Conservation (phyloP, 2,888 invertebrate genomes). For the Dryobotodes eremita region DNA sequence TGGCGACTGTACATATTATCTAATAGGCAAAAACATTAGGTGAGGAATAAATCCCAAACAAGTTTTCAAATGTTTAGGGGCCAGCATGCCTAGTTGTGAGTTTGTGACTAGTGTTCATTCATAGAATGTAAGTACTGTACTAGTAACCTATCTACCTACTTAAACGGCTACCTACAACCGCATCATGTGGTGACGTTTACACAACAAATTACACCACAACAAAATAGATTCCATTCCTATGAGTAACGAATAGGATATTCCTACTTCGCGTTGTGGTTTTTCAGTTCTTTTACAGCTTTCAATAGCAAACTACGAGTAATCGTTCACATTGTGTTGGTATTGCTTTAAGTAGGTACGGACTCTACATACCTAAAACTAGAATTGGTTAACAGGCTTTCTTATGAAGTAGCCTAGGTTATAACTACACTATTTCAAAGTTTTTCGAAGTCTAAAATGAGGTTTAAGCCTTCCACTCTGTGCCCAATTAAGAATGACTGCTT, state of each 20-base stretch:
- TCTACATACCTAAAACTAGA: neutral
- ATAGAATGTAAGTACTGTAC: slow-evolving; percentile 8
- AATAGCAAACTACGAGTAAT: neutral
- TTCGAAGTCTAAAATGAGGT: neutral
- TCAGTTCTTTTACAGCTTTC: neutral
- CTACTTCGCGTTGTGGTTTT: neutral
- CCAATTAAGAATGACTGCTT: neutral
- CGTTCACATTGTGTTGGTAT: neutral
- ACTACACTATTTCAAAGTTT: neutral
- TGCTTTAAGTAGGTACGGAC: neutral
- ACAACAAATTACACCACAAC: slow-evolving; percentile 14
- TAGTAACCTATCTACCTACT: neutral
- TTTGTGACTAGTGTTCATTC: slow-evolving; percentile 32
- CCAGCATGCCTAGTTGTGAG: slow-evolving; percentile 1
- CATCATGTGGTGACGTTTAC: slow-evolving; percentile 27
- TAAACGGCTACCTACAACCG: slow-evolving; percentile 19
- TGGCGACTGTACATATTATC: neutral
- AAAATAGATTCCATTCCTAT: slow-evolving; percentile 28
- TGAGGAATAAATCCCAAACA: neutral
- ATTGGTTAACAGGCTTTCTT: neutral
- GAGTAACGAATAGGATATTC: slow-evolving; percentile 19
- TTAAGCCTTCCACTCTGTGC: neutral
- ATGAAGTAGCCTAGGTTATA: neutral
- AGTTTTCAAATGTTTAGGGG: neutral
- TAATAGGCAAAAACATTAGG: neutral